Percentiles rank a stretch among this genome's conserved stretches.
phyloP scores from a whole-genome alignment of 2,797 vertebrate genomes.

The Diglossa cyanea region DNA sequence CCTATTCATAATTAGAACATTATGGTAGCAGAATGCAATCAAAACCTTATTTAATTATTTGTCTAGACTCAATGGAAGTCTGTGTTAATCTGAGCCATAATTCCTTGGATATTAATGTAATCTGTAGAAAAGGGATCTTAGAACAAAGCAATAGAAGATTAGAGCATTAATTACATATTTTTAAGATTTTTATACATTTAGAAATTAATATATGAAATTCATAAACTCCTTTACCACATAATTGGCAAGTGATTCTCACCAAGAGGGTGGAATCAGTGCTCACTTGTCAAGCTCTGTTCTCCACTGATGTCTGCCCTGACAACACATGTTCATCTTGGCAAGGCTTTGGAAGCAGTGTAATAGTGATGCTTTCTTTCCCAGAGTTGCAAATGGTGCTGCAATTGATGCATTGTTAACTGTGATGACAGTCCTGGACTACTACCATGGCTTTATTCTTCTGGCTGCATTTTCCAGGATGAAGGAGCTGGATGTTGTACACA shows the following conservation, averaged over 20 bases:
- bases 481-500: conserved; percentile 41
- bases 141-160: background rate
- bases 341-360: background rate
- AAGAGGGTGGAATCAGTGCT: conserved; percentile 33
- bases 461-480: conserved; percentile 27
- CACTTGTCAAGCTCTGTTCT: conserved; percentile 52
- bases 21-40: background rate
- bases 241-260: conserved; percentile 52
- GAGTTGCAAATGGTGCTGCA: conserved; percentile 19
- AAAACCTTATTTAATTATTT: background rate
- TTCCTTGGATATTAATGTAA: background rate
- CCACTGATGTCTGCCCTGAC: conserved; percentile 35
- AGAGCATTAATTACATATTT: background rate
- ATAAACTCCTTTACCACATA: conserved; percentile 37
- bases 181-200: background rate
- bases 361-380: conserved; percentile 15
- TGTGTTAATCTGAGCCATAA: background rate
- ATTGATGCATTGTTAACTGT: conserved; percentile 56
- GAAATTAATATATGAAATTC: conserved; percentile 26
- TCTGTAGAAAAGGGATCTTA: background rate
- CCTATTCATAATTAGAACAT: background rate
- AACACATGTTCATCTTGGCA: conserved; percentile 66
- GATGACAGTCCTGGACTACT: conserved; percentile 60
- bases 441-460: conserved; percentile 58
- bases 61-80: background rate